Percentiles rank a stretch among this genome's conserved stretches.
phyloP scores from a whole-genome alignment of 2,797 vertebrate species.

The Tokudaia tokunoshimensis region DNA sequence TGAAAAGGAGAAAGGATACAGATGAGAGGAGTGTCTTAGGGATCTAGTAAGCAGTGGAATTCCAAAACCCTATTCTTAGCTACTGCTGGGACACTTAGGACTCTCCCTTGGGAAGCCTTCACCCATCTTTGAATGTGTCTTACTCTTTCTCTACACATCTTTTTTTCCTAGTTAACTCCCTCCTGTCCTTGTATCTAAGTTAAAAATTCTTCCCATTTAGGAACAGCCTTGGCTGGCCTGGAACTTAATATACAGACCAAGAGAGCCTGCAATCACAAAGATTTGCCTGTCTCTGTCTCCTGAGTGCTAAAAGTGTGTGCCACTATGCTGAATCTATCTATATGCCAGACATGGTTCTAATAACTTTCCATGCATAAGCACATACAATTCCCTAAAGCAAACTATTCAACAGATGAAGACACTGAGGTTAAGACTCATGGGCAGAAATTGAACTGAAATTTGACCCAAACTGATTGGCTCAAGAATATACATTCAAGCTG shows the following conservation, averaged over 20 bases:
- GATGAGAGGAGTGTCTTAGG: background rate
- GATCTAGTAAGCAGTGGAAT: background rate
- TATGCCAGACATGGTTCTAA: background rate
- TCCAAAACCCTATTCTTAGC: background rate
- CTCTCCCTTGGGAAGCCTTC: background rate
- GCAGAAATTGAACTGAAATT: background rate
- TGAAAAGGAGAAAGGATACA: background rate
- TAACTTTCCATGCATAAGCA: background rate
- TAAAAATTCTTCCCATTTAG: background rate
- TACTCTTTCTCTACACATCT: background rate
- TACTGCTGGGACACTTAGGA: no score
- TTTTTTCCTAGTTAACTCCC: background rate
- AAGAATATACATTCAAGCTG: background rate
- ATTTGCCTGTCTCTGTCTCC: background rate
- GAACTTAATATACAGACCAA: background rate
- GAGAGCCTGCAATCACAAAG: background rate
- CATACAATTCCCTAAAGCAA: background rate
- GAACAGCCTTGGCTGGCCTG: background rate
- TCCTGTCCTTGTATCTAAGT: background rate
- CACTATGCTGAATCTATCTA: background rate
- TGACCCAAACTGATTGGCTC: background rate
- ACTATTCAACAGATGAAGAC: background rate
- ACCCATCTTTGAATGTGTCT: background rate
- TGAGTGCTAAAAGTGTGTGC: background rate
- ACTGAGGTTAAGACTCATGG: background rate